phyloP scores from a whole-genome alignment of 2,888 invertebrate species.

The Dorcus hopei region DNA sequence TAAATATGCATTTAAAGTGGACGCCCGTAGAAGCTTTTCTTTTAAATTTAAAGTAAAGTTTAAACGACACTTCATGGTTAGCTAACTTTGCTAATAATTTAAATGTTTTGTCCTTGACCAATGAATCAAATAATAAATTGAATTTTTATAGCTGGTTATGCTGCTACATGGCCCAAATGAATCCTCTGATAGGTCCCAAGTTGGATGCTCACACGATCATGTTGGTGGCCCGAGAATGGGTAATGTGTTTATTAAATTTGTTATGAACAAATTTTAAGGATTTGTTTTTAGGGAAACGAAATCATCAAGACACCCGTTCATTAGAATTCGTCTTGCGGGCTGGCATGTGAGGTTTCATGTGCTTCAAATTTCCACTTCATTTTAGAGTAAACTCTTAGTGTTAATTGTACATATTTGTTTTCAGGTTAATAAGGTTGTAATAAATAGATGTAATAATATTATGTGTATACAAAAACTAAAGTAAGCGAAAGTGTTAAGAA shows the following conservation, averaged over 20 bases:
- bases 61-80: too few species aligned
- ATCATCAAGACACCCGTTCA: neutral
- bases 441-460: too few species aligned
- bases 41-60: neutral
- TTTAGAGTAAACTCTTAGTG: too few species aligned
- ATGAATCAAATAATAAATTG: too few species aligned
- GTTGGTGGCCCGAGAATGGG: slow-evolving; percentile 80
- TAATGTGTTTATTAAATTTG: slow-evolving; percentile 43
- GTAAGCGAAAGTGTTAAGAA: too few species aligned
- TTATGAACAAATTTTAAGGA: neutral
- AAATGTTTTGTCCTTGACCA: neutral
- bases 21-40: neutral
- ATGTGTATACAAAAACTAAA: too few species aligned
- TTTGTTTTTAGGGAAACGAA: slow-evolving; percentile 17
- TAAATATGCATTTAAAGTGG: neutral
- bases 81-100: too few species aligned
- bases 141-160: slow-evolving; percentile 73
- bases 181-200: slow-evolving; percentile 84
- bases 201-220: slow-evolving; percentile 66
- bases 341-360: too few species aligned
- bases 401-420: too few species aligned
- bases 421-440: too few species aligned
- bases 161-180: slow-evolving; percentile 91
- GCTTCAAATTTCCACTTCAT: too few species aligned
- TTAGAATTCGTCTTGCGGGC: too few species aligned